Percentiles rank a stretch among this genome's conserved stretches.
Conservation (phyloP, 37 sponge, comb jelly and placozoan genomes). For the Mnemiopsis leidyi region DNA sequence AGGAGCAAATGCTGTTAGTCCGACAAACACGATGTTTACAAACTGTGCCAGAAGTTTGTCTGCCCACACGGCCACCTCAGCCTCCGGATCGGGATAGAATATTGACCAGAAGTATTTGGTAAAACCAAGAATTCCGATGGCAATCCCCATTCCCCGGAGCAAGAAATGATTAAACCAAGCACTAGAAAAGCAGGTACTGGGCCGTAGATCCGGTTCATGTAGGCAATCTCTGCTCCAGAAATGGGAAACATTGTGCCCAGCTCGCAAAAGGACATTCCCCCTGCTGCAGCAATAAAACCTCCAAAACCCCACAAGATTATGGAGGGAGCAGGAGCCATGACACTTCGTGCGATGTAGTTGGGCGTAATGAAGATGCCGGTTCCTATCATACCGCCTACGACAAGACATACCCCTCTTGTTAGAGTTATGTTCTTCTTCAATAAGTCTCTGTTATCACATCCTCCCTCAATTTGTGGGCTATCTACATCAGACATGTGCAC, state of each 20-base stretch:
- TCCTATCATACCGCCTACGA: slow-evolving; percentile 3
- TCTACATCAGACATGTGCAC: too few relatives aligned
- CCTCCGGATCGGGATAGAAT: not conserved
- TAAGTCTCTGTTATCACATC: not conserved
- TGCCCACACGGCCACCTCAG: not conserved
- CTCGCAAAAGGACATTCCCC: slow-evolving; percentile 18
- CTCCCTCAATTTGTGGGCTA: too few relatives aligned
- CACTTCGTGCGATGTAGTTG: not conserved
- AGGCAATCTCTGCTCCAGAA: slow-evolving; percentile 12
- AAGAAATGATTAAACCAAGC: not conserved
- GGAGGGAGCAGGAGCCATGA: not conserved
- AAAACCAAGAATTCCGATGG: not conserved
- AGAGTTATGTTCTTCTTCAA: slow-evolving; percentile 32
- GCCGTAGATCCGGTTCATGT: not conserved
- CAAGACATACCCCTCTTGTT: not conserved
- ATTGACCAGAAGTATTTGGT: not conserved
- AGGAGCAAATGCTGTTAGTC: not conserved
- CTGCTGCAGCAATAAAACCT: not conserved
- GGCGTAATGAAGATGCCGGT: slow-evolving; percentile 21
- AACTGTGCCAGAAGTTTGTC: not conserved
- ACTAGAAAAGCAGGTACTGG: not conserved
- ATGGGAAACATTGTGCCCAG: slow-evolving; percentile 29
- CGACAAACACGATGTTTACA: not conserved
- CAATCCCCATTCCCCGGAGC: not conserved
- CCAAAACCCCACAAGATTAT: not conserved